A percentile compares a stretch with the other conserved stretches of the same genome.
Conservation (phyloP, 2,797 vertebrate species). For the Microhierax caerulescens region DNA sequence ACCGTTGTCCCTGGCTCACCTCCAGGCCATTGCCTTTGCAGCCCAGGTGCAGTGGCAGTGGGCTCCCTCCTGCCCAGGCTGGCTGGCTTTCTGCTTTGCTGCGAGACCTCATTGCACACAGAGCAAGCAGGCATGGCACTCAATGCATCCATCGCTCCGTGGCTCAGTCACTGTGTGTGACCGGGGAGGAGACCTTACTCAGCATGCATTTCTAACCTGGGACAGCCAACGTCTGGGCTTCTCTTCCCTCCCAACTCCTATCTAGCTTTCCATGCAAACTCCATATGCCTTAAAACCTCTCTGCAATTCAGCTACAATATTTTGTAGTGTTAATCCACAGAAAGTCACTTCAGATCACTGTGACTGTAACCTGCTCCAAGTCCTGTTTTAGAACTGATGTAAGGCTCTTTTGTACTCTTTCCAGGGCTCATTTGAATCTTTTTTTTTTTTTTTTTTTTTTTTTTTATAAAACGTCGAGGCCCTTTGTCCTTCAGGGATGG, state of each 20-base stretch:
- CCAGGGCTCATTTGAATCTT: background rate
- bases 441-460: background rate
- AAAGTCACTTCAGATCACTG: too few species aligned
- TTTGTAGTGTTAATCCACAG: background rate
- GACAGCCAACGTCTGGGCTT: background rate
- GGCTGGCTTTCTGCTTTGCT: background rate
- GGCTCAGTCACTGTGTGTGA: background rate
- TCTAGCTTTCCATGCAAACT: background rate
- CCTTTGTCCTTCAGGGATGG: slow-evolving; percentile 38
- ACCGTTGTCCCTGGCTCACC: background rate
- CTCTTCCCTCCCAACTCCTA: background rate
- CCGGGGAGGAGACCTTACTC: background rate
- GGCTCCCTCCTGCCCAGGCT: background rate
- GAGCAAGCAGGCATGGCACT: background rate
- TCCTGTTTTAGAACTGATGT: background rate
- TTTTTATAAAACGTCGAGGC: background rate
- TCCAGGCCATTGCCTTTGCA: background rate
- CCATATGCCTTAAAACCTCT: background rate
- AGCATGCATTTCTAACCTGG: background rate
- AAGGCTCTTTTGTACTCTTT: background rate
- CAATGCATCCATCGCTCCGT: fast-evolving
- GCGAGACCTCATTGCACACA: background rate
- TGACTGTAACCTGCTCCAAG: background rate
- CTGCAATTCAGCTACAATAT: background rate
- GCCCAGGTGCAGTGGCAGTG: background rate